Evolutionary conservation across 2,888 invertebrate genomes (phyloP), one percentile per base, ranked within the genome.

Genomic region (Acrobasis suavella): DNA sequence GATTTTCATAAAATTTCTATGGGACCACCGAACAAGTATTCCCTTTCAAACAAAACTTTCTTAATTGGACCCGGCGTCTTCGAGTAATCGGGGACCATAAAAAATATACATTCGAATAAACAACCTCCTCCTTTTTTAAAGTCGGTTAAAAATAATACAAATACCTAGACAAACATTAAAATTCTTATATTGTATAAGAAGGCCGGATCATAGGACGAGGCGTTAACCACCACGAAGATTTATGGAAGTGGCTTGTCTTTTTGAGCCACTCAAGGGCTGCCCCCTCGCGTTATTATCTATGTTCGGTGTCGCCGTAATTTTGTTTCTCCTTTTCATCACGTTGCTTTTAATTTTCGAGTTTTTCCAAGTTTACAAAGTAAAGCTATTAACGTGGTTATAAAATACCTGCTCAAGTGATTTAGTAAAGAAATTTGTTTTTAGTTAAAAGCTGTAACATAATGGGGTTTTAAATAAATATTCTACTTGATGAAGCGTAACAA

Each of bases 161-260:
- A 3, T 22, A 22, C 22, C 22, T 22, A 22, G 22, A 22, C 22
- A 2, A 22, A 22, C 22, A 1, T 22, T 22, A 7, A 32, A 32
- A 32, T 32, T 56, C 42, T 14, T 16, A 22, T 46, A 56, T 42
- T 39, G 42, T 56, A 14, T 17, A 42, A 42, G 8, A 17, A 42
- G 42, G 12, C 42, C 72, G 78, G 78, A 85, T 83, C 85, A 81
- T 76, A 60, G 78, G 83, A 81, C 82, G 81, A 86, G 83, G 83
- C 85, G 86, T 80, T 86, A 86, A 87, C 86, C 83, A 85, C 85
- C 82, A 75, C 74, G 64, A 72, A 85, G 86, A 87, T 86, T 87
- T 86, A 87, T 86, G 79, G 81, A 86, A 85, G 85, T 84, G 79
- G 80, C 82, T 81, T 82, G 83, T 86, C 86, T 83, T 84, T 85